Evolutionary conservation across 2,888 invertebrate genomes (phyloP).

Genomic region (Nebria brevicollis): DNA sequence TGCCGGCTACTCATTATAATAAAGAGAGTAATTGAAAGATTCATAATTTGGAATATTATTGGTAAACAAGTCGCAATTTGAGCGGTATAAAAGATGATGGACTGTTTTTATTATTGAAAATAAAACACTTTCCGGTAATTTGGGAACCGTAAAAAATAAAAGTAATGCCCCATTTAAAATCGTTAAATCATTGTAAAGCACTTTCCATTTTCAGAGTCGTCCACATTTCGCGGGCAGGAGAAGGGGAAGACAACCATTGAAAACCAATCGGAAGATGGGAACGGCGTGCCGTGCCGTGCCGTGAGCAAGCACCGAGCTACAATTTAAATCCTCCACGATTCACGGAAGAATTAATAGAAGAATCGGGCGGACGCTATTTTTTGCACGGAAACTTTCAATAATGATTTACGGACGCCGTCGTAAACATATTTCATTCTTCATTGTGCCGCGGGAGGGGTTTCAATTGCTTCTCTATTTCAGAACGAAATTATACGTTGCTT

Average conservation of each 20-base stretch:
- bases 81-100: slow-evolving; percentile 47
- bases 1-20: background rate
- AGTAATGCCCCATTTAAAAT: slow-evolving; percentile 54
- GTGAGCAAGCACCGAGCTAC: slow-evolving; percentile 38
- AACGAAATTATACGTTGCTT: background rate
- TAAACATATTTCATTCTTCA: slow-evolving; percentile 46
- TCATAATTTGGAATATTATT: background rate
- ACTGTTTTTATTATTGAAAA: slow-evolving; percentile 48
- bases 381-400: slow-evolving; percentile 46
- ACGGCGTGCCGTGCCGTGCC: slow-evolving; percentile 25
- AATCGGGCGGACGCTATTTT: slow-evolving; percentile 31
- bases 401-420: slow-evolving; percentile 45
- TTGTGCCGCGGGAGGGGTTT: background rate
- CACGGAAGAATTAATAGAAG: slow-evolving; percentile 47
- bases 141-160: slow-evolving; percentile 53
- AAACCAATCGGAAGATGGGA: slow-evolving; percentile 54
- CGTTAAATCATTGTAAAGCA: slow-evolving; percentile 57
- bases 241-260: slow-evolving; percentile 50
- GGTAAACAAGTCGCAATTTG: slow-evolving; percentile 35
- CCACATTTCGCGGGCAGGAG: slow-evolving; percentile 48
- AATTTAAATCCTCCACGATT: slow-evolving; percentile 46
- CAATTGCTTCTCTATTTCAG: background rate
- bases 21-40: background rate
- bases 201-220: slow-evolving; percentile 54
- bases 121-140: slow-evolving; percentile 49